Percentiles rank a stretch among this genome's conserved stretches.
Conservation (phyloP, 2,888 invertebrate species). For the Calameuta idolon region DNA sequence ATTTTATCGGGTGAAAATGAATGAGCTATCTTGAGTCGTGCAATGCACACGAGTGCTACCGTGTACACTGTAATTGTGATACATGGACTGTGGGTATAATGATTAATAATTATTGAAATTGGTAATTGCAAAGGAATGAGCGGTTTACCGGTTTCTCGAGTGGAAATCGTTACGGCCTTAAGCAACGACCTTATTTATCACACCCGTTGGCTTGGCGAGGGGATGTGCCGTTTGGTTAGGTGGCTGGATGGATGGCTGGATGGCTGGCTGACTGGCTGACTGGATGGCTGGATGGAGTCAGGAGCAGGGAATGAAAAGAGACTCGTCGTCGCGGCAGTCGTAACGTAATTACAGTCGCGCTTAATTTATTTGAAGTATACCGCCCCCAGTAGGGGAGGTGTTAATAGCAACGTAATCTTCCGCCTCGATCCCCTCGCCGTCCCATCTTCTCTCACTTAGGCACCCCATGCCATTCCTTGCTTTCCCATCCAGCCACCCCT, state of each 20-base stretch:
- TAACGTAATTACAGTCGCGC: constrained; percentile 62
- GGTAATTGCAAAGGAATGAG: neutral
- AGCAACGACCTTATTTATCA: neutral
- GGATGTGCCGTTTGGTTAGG: neutral
- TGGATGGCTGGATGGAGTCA: neutral
- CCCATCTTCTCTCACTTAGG: neutral
- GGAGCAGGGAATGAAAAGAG: neutral
- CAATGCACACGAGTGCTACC: neutral
- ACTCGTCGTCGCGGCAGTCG: constrained; percentile 46
- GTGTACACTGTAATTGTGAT: neutral
- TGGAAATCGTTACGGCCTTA: neutral
- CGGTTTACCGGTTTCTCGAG: neutral
- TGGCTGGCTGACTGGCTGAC: neutral
- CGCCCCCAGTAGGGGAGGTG: constrained; percentile 53
- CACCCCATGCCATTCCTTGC: constrained; percentile 11
- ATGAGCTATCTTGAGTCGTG: neutral
- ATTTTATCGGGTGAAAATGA: no score
- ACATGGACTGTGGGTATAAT: neutral
- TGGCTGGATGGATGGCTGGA: neutral
- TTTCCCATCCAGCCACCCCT: neutral
- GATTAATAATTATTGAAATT: neutral
- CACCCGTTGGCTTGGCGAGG: neutral
- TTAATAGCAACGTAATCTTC: constrained; percentile 59
- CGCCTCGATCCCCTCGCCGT: constrained; percentile 23
- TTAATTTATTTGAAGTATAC: constrained; percentile 66